These are phyloP conservation scores for Lateolabrax maculatus DNA, from an alignment of 2,797 vertebrate species.

Conservation along the genomic window DNA sequence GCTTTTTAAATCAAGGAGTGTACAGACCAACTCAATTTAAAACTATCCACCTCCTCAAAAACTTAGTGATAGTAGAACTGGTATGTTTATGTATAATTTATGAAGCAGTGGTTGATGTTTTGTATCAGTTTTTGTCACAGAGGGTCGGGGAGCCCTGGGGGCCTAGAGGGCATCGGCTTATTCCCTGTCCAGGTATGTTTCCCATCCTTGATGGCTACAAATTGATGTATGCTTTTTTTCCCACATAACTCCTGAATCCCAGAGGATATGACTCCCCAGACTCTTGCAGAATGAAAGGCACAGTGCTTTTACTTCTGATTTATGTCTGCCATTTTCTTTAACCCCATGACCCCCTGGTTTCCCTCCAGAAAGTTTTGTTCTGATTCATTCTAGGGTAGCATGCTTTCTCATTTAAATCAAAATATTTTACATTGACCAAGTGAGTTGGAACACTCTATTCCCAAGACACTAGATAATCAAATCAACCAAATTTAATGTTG, in stretches of 20 bases:
- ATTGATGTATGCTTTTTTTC: constrained; percentile 4
- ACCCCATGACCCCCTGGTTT: background rate
- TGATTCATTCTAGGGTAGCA: constrained; percentile 14
- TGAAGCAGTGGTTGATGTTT: background rate
- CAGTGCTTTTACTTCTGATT: constrained; percentile 10
- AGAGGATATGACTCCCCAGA: background rate
- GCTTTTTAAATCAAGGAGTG: background rate
- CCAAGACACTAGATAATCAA: constrained; percentile 23
- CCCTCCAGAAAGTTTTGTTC: constrained; percentile 15
- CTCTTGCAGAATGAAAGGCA: constrained; percentile 12
- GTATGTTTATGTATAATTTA: background rate
- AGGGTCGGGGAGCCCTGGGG: background rate
- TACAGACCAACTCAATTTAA: background rate
- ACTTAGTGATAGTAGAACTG: background rate
- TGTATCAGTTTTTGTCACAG: background rate
- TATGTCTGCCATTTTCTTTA: background rate
- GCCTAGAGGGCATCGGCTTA: background rate
- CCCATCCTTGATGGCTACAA: background rate
- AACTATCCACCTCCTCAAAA: background rate
- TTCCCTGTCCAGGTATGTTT: constrained; percentile 17
- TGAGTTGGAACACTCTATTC: constrained; percentile 9
- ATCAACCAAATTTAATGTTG: constrained; percentile 5
- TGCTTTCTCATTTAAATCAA: constrained; percentile 16
- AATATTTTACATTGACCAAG: constrained; percentile 35
- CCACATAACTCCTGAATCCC: constrained; percentile 3